These are phyloP conservation scores for Cantharis rustica DNA, from an alignment of 2,888 invertebrate species.

Conservation along the genomic window DNA sequence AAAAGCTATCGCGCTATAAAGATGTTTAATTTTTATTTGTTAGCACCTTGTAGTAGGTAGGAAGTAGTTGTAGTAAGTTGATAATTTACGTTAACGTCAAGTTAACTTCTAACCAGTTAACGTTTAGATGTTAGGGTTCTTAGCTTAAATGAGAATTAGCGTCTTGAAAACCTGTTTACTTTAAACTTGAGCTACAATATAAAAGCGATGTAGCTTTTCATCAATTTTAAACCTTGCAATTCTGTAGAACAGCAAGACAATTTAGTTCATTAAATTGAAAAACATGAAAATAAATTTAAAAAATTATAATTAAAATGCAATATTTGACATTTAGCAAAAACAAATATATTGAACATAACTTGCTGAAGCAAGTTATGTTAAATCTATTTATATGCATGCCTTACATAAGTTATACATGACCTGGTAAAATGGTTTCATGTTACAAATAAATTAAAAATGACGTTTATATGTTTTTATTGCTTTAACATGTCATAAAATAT, in stretches of 20 bases:
- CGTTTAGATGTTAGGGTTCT: not conserved
- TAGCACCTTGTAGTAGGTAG: too few species aligned
- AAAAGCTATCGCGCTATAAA: too few species aligned
- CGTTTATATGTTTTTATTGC: conserved; percentile 43
- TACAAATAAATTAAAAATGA: conserved; percentile 44
- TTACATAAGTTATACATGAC: conserved; percentile 40
- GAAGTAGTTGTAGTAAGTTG: too few species aligned
- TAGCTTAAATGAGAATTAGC: not conserved
- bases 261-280: not conserved
- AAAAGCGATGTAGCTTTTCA: not conserved
- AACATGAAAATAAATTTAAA: not conserved
- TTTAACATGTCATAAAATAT: conserved; percentile 44
- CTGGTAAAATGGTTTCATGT: conserved; percentile 43
- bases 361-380: conserved; percentile 9
- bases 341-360: not conserved
- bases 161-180: not conserved
- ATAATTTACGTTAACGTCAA: too few species aligned
- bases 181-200: not conserved
- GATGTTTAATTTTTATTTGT: too few species aligned
- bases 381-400: conserved; percentile 36
- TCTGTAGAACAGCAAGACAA: not conserved
- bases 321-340: not conserved
- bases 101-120: too few species aligned
- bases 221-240: not conserved
- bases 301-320: not conserved